Evolutionary conservation across 2,113 vertebrate species (phyloP), one percentile per base, ranked within the genome.

Genomic region (Malurus elegans): DNA sequence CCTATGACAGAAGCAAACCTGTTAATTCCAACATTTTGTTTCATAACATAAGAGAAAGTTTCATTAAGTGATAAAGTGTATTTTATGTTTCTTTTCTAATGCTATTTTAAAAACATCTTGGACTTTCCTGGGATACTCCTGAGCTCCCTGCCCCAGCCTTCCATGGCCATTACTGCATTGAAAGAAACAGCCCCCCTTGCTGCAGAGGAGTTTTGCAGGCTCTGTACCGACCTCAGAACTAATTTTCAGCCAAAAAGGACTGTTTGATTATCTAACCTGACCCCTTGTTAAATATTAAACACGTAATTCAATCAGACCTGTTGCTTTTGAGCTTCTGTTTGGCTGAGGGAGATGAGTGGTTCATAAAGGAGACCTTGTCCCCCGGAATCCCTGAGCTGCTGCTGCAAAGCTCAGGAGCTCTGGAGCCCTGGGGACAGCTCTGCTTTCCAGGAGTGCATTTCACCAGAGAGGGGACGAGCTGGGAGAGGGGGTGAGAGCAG

Each of bases 131-230:
- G 1, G 54, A 23, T 14, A 56, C 53, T 91, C 32, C 38, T 17
- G 71, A 86, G 26, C 53, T 75, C 79, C 62, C n/a, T 57, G 57
- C 48, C 75, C 31, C 4, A 57, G 56, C 26, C 38, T n/a, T 58
- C 67, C 0, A 0, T 29, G 28, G 18, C 62, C 26, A 0, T 25
- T 34, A 12, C 8, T 72, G 80, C 56, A 10, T 11, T 0, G 2
- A 9, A 47, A 45, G 72, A 12, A 57, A 31, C 0, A 20, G 29
- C 57, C 58, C 34, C 6, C 34, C 62, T 60, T 28, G 69, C 79
- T 26, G 19, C 24, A 18, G 29, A 47, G 45, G 23, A 36, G 4
- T 6, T 44, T 2, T n/a, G 72, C 47, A 7, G 38, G 1, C 36
- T 70, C 47, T 6, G 57, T 5, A 5, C 67, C 20, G 67, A 61